These are phyloP conservation scores for Jaculus jaculus DNA, from an alignment of 2,113 vertebrate species.

Conservation along the genomic window DNA sequence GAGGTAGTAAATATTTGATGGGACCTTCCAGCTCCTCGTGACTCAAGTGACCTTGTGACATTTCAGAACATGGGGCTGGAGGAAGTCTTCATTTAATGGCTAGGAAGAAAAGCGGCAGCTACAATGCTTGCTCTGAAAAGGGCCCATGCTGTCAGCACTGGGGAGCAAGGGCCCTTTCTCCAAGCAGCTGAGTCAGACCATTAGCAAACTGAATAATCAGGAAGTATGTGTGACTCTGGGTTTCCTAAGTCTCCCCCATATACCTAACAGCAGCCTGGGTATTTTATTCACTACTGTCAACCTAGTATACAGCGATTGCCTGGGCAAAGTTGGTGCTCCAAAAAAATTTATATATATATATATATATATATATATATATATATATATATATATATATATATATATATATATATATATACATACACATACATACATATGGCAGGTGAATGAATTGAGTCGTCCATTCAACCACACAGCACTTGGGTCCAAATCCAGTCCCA, in stretches of 20 bases:
- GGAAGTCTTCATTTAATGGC: conserved; percentile 9
- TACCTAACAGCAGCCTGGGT: neutral
- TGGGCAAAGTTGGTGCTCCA: neutral
- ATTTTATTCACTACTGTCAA: neutral
- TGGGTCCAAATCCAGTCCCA: neutral
- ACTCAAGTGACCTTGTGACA: conserved; percentile 76
- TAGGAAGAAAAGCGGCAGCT: neutral
- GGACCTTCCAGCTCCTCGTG: conserved; percentile 62
- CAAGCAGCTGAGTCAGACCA: neutral
- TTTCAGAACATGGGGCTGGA: conserved; percentile 68
- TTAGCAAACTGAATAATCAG: neutral
- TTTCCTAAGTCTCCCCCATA: neutral
- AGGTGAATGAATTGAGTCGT: neutral
- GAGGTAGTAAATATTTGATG: conserved; percentile 80
- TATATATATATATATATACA: no score
- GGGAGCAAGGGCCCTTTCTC: neutral
- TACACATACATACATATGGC: no score
- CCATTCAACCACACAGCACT: neutral
- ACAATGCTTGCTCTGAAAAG: neutral
- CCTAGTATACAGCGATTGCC: neutral
- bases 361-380: no score
- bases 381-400: no score
- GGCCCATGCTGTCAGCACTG: neutral
- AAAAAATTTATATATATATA: neutral
- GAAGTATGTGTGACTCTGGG: neutral